Conservation (phyloP, 2,113 vertebrate genomes). For the Poeciliopsis prolifica region DNA sequence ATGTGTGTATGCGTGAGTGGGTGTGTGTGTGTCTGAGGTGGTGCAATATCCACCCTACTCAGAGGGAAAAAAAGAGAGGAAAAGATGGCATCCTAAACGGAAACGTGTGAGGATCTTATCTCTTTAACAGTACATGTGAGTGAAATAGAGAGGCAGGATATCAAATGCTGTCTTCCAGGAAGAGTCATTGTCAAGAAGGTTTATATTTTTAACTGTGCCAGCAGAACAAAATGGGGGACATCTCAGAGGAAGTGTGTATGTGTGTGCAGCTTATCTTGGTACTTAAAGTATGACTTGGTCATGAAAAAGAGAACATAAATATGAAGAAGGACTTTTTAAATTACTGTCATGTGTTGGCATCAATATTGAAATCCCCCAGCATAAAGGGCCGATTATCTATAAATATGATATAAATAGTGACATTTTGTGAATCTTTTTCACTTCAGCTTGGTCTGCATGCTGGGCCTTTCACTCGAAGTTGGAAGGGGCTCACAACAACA, state of each 20-base stretch:
- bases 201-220: conserved; percentile 52
- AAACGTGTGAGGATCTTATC: conserved; percentile 32
- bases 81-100: conserved; percentile 39
- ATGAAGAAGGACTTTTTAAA: too few relatives aligned
- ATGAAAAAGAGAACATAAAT: neutral
- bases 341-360: too few relatives aligned
- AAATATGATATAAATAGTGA: too few relatives aligned
- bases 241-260: conserved; percentile 53
- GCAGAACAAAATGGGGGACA: conserved; percentile 64
- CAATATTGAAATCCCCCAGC: too few relatives aligned
- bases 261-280: conserved; percentile 17
- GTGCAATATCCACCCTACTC: conserved; percentile 43
- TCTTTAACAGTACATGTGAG: conserved; percentile 21
- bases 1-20: conserved; percentile 11
- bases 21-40: conserved; percentile 10
- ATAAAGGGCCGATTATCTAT: too few relatives aligned
- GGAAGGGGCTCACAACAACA: too few relatives aligned
- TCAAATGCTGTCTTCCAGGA: conserved; percentile 65
- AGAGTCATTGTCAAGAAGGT: conserved; percentile 63
- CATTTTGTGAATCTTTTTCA: too few relatives aligned
- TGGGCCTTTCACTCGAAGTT: too few relatives aligned
- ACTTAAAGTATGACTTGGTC: neutral
- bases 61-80: conserved; percentile 50
- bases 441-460: too few relatives aligned
- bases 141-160: conserved; percentile 62